Evolutionary conservation across 2,797 vertebrate species (phyloP), one percentile per base, ranked within the genome.

Genomic region (Pseudomugil gertrudae): DNA sequence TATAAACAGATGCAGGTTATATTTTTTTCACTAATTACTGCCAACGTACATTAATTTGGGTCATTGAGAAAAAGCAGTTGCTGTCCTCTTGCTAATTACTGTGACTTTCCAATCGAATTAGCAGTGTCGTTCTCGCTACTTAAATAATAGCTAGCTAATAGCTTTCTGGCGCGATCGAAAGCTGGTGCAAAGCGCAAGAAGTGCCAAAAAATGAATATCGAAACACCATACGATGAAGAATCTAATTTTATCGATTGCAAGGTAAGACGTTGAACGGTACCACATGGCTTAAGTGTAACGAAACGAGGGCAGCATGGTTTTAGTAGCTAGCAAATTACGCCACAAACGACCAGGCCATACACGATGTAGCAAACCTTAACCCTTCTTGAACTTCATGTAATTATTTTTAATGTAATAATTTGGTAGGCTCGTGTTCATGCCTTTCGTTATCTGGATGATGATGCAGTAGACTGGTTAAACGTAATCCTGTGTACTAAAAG

Each of bases 191-290:
- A 13, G 3, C 15, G 10, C 0, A 0, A 9, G 45, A 59, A 36
- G 5, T 50, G 1, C 9, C 7, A 48, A 51, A 14, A n/a, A 13
- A 93, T 93, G 93, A 88, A 94, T 1, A 36, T 94, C 0, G 87
- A 91, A 82, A 94, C 93, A 0, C 91, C 91, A 0, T 93, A 95
- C 69, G 92, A 93, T 0, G 90, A 91, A 0, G 89, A 91, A 2
- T 58, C 72, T 6, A 53, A 76, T 0, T 93, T 91, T 51, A 88
- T 94, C 51, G 80, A 91, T 17, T 94, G 93, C 84, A 66, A 23
- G 85, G 93, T 94, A 84, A 92, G 79, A 0, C 9, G 5, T 5
- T 1, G 11, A 19, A 19, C 4, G 0, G 63, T 5, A 0, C n/a
- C 0, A n/a, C 13, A 1, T 0, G 14, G 36, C 9, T 21, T 4